A percentile compares a stretch with the other conserved stretches of the same genome.
phyloP scores from a whole-genome alignment of 1,140 invertebrate species.

The Drosophila lowei region DNA sequence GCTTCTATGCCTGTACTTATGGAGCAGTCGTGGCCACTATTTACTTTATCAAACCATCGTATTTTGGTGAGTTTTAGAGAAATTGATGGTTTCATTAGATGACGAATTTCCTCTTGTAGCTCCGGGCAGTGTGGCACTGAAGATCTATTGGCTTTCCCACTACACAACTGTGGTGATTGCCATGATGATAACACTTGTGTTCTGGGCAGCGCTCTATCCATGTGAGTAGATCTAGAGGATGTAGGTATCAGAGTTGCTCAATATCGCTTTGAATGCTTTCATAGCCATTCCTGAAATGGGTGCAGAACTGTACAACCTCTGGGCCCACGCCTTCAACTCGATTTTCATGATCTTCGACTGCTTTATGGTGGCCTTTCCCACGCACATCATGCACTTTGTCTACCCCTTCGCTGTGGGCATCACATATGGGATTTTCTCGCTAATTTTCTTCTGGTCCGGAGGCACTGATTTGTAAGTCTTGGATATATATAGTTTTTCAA shows the following conservation, averaged over 20 bases:
- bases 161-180: slow-evolving; percentile 84
- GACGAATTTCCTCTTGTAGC: slow-evolving; percentile 30
- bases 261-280: not conserved
- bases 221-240: slow-evolving; percentile 39
- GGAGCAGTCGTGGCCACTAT: slow-evolving; percentile 71
- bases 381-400: slow-evolving; percentile 87
- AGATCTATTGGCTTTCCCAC: slow-evolving; percentile 86
- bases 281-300: slow-evolving; percentile 57
- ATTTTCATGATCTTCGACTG: slow-evolving; percentile 89
- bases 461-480: slow-evolving; percentile 86
- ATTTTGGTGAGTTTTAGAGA: slow-evolving; percentile 61
- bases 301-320: slow-evolving; percentile 85
- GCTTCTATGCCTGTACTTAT: slow-evolving; percentile 72
- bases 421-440: slow-evolving; percentile 87
- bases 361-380: slow-evolving; percentile 87
- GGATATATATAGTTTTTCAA: not conserved
- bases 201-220: slow-evolving; percentile 85
- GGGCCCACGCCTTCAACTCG: slow-evolving; percentile 90
- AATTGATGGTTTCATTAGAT: not conserved
- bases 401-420: slow-evolving; percentile 86
- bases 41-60: slow-evolving; percentile 53
- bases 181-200: slow-evolving; percentile 85
- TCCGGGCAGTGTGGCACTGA: slow-evolving; percentile 78
- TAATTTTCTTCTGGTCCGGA: slow-evolving; percentile 88
- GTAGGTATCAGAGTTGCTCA: too few species aligned